Evolutionary conservation across 2,797 vertebrate genomes (phyloP), one percentile per base, ranked within the genome.

Genomic region (Babyrousa celebensis): DNA sequence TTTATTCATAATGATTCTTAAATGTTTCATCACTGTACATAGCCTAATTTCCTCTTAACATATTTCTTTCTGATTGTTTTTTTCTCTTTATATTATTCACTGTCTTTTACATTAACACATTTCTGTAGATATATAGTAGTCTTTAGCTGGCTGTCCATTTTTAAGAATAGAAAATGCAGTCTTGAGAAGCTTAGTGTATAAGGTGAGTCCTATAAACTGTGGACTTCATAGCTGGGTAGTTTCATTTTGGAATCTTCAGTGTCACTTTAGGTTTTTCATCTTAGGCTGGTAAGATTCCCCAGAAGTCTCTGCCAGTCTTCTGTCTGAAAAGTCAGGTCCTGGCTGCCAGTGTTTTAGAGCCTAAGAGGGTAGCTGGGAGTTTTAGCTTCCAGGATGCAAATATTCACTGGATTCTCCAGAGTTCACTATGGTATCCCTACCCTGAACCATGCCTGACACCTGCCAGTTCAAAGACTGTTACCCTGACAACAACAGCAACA

Each of bases 141-240:
- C 52, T 90, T 93, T 90, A 62, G 15, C 56, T 83, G 20, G 48
- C 52, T 29, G 10, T 27, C 29, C 29, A n/a, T 80, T 68, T 58
- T 52, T 91, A 88, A 88, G 60, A 58, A 62, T 25, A 89, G 62
- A 36, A 96, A 89, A 91, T 80, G 5, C 18, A 67, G 54, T 40
- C 54, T 56, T n/a, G 29, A 82, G 52, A 89, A 40, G 12, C 56
- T 95, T n/a, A 89, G 56, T 83, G 70, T 72, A 43, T 40, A 29
- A 68, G 11, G 7, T 78, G 7, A 20, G 18, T 1, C 14, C 52
- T 48, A 9, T 74, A 17, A n/a, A 11, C 12, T 40, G 3, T 67
- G 48, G 54, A 20, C 54, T 54, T 91, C 15, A 14, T 48, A 14
- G 48, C 67, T 77, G 70, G 12, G 32, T 36, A 3, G n/a, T 52